Evolutionary conservation across 1,140 invertebrate genomes (phyloP), one percentile per base, ranked within the genome.

Genomic region (Drosophila micromelanica): DNA sequence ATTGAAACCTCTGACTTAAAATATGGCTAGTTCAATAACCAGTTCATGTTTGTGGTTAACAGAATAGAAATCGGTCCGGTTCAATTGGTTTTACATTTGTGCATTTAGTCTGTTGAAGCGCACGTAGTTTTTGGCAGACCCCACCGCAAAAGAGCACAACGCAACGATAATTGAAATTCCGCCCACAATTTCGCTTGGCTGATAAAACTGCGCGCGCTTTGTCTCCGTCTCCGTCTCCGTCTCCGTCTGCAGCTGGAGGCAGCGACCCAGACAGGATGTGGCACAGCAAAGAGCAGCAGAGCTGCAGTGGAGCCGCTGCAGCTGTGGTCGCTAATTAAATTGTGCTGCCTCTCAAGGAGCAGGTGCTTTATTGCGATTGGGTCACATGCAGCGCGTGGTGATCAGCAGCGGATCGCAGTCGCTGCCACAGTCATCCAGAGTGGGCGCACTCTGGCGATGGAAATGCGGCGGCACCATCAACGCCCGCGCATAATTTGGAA

Each of bases 401-500:
- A 85, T 77, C 69, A 85, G 49, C 60, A 86, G 35, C 0, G 77
- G 59, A 64, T 85, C 81, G 1, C 42, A 45, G 0, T 85, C 76
- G 1, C 13, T 12, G 38, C 80, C 73, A 51, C 49, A 52, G 3
- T 27, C 38, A 32, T 84, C 51, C 2, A 20, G 13, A 61, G 80
- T 84, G 17, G 80, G 63, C 1, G 38, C 30, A 11, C 61, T 73
- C 52, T 84, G 61, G n/a, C 64, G 68, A 30, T 65, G 52, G 12
- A 65, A 76, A 42, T 84, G 63, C 3, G 80, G 56, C 2, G 80
- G 61, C 38, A 59, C 20, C 15, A 6, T 43, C 3, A 1, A 20
- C 0, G 9, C 17, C 8, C 1, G 9, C 1, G 9, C 38, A 35
- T 20, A 27, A 11, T 37, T n/a, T 2, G 42, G 9, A 0, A 27